These are phyloP conservation scores for Odontophorus gujanensis DNA, from an alignment of 2,113 vertebrate species.

Conservation along the genomic window DNA sequence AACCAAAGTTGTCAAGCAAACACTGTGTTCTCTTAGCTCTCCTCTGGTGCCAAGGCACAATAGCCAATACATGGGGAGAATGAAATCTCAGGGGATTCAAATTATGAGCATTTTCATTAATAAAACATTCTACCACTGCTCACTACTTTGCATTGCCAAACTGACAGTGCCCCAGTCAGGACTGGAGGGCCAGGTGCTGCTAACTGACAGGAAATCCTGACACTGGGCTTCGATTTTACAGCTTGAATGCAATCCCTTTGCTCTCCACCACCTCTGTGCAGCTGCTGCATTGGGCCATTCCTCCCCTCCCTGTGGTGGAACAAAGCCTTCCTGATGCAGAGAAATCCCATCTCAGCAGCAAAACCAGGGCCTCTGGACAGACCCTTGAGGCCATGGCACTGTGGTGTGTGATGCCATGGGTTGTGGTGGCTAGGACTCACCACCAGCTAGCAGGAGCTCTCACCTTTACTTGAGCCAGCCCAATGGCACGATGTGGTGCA, in stretches of 20 bases:
- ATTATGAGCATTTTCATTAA: neutral
- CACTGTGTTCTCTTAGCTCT: neutral
- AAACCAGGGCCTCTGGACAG: neutral
- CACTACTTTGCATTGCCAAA: neutral
- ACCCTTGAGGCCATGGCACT: neutral
- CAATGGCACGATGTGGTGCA: rapidly evolving
- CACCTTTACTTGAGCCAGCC: rapidly evolving
- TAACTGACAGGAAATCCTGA: neutral
- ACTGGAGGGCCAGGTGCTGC: neutral
- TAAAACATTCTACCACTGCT: neutral
- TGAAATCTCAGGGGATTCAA: neutral
- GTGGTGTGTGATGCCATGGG: rapidly evolving
- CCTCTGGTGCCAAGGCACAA: neutral
- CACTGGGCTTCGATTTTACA: rapidly evolving
- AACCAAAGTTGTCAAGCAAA: neutral
- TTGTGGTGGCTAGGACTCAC: neutral
- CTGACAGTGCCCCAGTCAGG: neutral
- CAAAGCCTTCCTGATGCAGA: neutral
- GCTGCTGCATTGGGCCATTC: neutral
- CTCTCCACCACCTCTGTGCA: rapidly evolving
- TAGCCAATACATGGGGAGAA: rapidly evolving
- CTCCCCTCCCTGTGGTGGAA: neutral
- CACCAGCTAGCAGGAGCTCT: neutral
- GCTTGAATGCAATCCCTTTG: neutral
- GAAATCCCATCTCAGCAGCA: neutral